Evolutionary conservation across 1,140 invertebrate genomes (phyloP).

Genomic region (Penaeus chinensis): DNA sequence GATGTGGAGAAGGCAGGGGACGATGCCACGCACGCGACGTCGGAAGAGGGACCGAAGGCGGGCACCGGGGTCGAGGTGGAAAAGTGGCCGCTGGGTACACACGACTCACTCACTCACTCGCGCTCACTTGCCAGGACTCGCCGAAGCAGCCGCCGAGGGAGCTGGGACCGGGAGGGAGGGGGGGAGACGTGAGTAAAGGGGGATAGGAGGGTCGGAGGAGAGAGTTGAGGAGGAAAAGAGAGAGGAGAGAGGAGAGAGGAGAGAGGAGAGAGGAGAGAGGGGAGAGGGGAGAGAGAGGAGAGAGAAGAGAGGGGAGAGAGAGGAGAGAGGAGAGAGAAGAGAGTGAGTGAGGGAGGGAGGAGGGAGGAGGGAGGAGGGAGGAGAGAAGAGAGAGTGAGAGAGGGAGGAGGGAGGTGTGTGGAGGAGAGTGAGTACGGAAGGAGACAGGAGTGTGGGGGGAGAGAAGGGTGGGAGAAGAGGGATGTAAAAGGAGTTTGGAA

Average conservation of each 20-base stretch:
- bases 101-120: no score
- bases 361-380: no score
- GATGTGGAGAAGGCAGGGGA: no score
- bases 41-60: no score
- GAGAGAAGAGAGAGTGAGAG: background rate
- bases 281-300: background rate
- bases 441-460: background rate
- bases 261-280: background rate
- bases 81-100: no score
- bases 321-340: background rate
- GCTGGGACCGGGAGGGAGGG: background rate
- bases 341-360: background rate
- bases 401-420: no score
- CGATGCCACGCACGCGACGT: no score
- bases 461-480: background rate
- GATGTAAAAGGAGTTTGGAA: background rate
- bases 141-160: background rate
- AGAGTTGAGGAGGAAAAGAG: background rate
- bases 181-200: background rate
- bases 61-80: no score
- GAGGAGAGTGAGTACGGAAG: background rate
- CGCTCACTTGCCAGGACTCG: no score
- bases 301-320: background rate
- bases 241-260: background rate
- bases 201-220: background rate